A percentile compares a stretch with the other conserved stretches of the same genome.
Evolutionary conservation across 2,888 invertebrate species (phyloP).

Genomic region (Cosmopolites sordidus): DNA sequence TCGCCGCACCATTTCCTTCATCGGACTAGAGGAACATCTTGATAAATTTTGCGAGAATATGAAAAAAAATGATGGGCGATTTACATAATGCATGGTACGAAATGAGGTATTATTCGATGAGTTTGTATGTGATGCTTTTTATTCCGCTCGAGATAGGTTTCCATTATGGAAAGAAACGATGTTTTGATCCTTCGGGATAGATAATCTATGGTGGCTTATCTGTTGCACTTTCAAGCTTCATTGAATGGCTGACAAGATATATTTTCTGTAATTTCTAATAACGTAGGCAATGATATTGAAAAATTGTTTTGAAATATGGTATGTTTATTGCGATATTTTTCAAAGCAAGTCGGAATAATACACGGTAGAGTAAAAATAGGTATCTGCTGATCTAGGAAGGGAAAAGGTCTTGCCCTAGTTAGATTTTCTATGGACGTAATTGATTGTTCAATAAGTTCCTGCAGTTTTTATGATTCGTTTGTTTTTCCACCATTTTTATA

Average conservation of each 20-base stretch:
- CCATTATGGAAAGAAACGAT: not conserved
- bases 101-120: conserved; percentile 10
- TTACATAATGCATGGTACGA: conserved; percentile 12
- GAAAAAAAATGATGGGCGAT: conserved; percentile 7
- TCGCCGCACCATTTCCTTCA: conserved; percentile 10
- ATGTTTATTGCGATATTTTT: too few species aligned
- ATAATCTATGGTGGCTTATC: not conserved
- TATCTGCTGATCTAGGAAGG: too few species aligned
- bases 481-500: too few species aligned
- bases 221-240: not conserved
- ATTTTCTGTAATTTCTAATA: too few species aligned
- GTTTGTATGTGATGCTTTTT: not conserved
- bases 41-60: conserved; percentile 7
- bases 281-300: too few species aligned
- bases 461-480: too few species aligned
- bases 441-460: too few species aligned
- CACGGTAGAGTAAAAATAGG: too few species aligned
- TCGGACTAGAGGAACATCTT: conserved; percentile 6
- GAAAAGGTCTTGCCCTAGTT: too few species aligned
- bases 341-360: too few species aligned
- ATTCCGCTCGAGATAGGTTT: not conserved
- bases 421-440: too few species aligned
- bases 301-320: too few species aligned
- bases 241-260: not conserved
- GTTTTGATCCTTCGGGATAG: not conserved